phyloP scores from a whole-genome alignment of 2,888 invertebrate genomes.

The Petrolisthes manimaculis region DNA sequence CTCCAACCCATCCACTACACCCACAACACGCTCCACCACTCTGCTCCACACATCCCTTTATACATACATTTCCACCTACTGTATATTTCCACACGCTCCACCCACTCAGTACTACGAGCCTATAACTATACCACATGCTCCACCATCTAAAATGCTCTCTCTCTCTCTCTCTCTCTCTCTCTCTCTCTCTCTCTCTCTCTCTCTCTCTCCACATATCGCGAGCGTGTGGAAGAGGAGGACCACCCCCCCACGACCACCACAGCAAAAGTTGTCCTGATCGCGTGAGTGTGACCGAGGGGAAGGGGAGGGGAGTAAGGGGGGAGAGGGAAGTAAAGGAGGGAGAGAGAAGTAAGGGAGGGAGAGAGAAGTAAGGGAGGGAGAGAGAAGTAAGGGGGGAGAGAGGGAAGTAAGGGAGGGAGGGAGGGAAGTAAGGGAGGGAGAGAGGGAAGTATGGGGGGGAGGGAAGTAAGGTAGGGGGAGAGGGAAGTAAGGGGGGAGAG shows the following conservation, averaged over 20 bases:
- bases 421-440: too few relatives aligned
- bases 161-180: neutral
- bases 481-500: too few relatives aligned
- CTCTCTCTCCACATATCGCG: neutral
- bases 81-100: neutral
- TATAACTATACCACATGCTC: too few relatives aligned
- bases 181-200: slow-evolving; percentile 8
- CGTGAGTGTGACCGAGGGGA: too few relatives aligned
- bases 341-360: too few relatives aligned
- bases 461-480: too few relatives aligned
- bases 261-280: neutral
- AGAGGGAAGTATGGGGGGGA: too few relatives aligned
- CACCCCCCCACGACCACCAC: neutral
- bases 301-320: too few relatives aligned
- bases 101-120: neutral
- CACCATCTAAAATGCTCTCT: neutral
- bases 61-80: neutral
- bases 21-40: neutral
- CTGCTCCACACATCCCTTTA: neutral
- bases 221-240: neutral
- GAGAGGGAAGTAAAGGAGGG: too few relatives aligned
- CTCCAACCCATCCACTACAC: neutral
- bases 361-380: too few relatives aligned
- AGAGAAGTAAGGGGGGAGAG: too few relatives aligned
- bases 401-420: too few relatives aligned